Percentiles rank a stretch among this genome's conserved stretches.
phyloP scores from a whole-genome alignment of 2,113 vertebrate species.

The Scalopus aquaticus region DNA sequence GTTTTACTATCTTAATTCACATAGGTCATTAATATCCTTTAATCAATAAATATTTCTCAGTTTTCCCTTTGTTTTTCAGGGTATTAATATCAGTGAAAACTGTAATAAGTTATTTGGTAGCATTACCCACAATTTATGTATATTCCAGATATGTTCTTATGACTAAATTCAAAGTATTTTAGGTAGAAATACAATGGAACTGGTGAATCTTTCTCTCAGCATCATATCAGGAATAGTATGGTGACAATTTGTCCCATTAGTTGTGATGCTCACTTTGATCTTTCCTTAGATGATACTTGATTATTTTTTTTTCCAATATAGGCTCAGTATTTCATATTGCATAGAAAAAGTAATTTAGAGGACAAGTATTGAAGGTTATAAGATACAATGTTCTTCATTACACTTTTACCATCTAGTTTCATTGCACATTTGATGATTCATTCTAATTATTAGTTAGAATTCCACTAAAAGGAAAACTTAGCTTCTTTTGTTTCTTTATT shows the following conservation, averaged over 20 bases:
- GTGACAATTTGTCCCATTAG: background rate
- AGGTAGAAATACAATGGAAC: background rate
- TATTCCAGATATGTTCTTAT: background rate
- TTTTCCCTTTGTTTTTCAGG: background rate
- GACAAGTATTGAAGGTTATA: background rate
- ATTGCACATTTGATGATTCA: background rate
- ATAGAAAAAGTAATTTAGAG: background rate
- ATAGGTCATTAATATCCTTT: background rate
- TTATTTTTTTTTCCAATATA: background rate
- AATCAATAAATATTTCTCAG: background rate
- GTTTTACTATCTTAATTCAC: background rate
- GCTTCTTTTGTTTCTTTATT: too few species aligned
- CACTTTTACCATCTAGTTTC: background rate
- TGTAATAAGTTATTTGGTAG: background rate
- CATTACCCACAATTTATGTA: background rate
- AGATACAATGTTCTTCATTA: background rate
- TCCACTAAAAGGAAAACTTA: background rate
- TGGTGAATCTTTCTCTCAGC: background rate
- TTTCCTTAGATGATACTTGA: background rate
- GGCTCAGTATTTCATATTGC: background rate
- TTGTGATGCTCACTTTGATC: background rate
- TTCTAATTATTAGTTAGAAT: background rate
- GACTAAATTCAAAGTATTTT: background rate
- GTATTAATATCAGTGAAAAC: background rate
- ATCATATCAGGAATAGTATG: background rate